phyloP scores from a whole-genome alignment of 2,797 vertebrate species.

The Karalla daura region DNA sequence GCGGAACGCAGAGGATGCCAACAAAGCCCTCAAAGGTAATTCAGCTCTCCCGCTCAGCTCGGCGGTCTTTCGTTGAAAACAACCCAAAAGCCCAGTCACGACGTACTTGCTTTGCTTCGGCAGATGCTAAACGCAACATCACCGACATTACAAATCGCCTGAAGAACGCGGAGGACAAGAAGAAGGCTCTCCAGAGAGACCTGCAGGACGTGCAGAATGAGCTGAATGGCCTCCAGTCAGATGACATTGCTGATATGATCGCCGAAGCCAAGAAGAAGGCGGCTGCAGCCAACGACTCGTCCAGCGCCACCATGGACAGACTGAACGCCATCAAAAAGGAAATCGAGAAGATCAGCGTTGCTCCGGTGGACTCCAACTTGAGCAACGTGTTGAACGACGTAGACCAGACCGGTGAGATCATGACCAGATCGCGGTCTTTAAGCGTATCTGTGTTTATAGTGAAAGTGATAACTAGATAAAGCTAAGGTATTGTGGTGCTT shows the following conservation, averaged over 20 bases:
- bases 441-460: too few relatives aligned
- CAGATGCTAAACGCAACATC: constrained; percentile 81
- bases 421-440: neutral
- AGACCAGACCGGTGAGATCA: constrained; percentile 84
- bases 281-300: constrained; percentile 79
- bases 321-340: constrained; percentile 86
- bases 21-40: constrained; percentile 86
- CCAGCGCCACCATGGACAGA: constrained; percentile 80
- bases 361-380: constrained; percentile 74
- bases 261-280: constrained; percentile 83
- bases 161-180: constrained; percentile 80
- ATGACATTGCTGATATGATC: constrained; percentile 83
- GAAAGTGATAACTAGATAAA: too few relatives aligned
- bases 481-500: too few relatives aligned
- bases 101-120: constrained; percentile 18
- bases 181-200: constrained; percentile 78
- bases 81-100: neutral
- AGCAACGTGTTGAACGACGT: constrained; percentile 85
- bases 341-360: constrained; percentile 82
- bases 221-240: constrained; percentile 85
- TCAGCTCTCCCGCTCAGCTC: neutral
- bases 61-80: neutral
- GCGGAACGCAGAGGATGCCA: constrained; percentile 73
- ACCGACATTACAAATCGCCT: constrained; percentile 82
- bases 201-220: constrained; percentile 77